A percentile compares a stretch with the other conserved stretches of the same genome.
phyloP scores from a whole-genome alignment of 92 coral and sea anemone species.

The Heliopora coerulea region DNA sequence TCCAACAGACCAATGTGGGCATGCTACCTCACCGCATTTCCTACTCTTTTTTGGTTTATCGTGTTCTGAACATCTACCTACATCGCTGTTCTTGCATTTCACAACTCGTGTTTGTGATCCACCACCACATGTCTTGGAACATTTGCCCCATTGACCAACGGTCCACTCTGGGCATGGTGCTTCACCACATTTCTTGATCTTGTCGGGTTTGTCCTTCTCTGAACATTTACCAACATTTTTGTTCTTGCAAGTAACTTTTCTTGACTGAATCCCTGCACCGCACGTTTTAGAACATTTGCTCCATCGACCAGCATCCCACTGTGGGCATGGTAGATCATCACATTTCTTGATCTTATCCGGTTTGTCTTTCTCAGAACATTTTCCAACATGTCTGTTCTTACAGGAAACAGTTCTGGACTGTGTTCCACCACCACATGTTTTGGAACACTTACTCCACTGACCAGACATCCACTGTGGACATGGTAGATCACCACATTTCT shows the following conservation, averaged over 20 bases:
- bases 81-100: constrained; percentile 29
- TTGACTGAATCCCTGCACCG: constrained; percentile 54
- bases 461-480: constrained; percentile 21
- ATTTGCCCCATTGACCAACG: constrained; percentile 35
- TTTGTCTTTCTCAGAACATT: constrained; percentile 21
- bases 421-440: constrained; percentile 53
- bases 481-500: background rate
- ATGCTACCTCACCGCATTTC: constrained; percentile 23
- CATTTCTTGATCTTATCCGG: constrained; percentile 22
- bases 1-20: constrained; percentile 19
- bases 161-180: constrained; percentile 46
- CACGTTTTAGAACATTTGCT: constrained; percentile 47
- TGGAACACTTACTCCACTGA: constrained; percentile 43
- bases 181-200: constrained; percentile 39
- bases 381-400: constrained; percentile 45
- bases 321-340: constrained; percentile 37
- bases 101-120: constrained; percentile 35
- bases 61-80: constrained; percentile 19
- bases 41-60: background rate
- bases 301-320: constrained; percentile 41
- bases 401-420: constrained; percentile 34
- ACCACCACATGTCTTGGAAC: constrained; percentile 52
- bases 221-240: constrained; percentile 53
- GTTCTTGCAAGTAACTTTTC: constrained; percentile 51
- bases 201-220: constrained; percentile 20